Base-by-base conservation (phyloP, 2,888 invertebrate genomes). In the Rosalia funebris region DNA sequence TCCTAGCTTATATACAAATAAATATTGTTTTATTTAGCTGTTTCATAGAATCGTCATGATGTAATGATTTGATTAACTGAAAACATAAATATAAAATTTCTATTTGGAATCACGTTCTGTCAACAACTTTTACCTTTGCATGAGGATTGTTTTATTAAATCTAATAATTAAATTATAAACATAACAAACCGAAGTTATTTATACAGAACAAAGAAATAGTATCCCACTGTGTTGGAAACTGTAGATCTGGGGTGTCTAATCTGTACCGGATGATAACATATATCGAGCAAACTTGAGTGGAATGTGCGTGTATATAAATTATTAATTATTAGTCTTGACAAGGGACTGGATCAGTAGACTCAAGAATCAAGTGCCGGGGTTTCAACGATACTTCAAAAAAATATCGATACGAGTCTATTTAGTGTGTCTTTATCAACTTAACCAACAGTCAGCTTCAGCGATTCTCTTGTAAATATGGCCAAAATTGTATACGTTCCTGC, bases 401-500 rank as follows among this genome's bases (percentile, higher is more conserved):
- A 17, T 32, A 53, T 42, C 42, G 11, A 53, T 11, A 42, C 41
- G 36, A 54, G 48, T 32, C 17, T 36, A 25, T 42, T 25, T 16
- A 31, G 25, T 41, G 14, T 32, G 31, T 53, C n/a, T 41, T 14
- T 15, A 37, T 47, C 42, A 7, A n/a, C 41, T 45, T 36, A 12
- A 25, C 32, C 2, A 14, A 10, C 37, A 19, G 16, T 44, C 19
- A 12, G 11, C 9, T 14, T 50, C 15, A 20, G 45, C 34, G 53
- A n/a, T 17, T 16, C 16, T 12, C 2, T 41, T 36, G 15, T 11
- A 45, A 48, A 37, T 31, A 63, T 63, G 63, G 63, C 63, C 7
- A 36, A 63, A 54, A 60, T 63, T 19, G 31, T 56, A 10, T 57
- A 54, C 17, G 54, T 57, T 19, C 42, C 53, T 20, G 45, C 41